These are phyloP conservation scores for Sphaeramia orbicularis DNA, from an alignment of 2,797 vertebrate genomes.

Conservation along the genomic window DNA sequence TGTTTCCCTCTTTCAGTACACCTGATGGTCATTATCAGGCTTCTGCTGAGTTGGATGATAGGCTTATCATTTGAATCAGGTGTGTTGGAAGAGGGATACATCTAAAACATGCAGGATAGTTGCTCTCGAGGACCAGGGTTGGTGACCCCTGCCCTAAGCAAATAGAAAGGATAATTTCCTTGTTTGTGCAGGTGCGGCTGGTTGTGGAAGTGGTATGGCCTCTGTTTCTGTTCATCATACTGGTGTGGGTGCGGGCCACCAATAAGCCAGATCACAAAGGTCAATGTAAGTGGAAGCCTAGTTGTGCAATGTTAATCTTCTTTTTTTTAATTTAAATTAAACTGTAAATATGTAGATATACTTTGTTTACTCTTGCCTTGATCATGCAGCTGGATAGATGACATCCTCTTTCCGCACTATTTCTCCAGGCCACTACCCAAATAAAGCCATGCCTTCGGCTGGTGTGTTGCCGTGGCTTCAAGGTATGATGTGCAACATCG, in stretches of 20 bases:
- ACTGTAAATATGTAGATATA: too few species aligned
- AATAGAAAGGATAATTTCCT: too few species aligned
- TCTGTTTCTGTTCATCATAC: constrained; percentile 96
- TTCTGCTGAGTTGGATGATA: too few species aligned
- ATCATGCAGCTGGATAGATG: neutral
- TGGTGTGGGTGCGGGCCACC: constrained; percentile 92
- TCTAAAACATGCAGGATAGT: too few species aligned
- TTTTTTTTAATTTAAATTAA: too few species aligned
- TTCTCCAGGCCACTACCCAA: constrained; percentile 93
- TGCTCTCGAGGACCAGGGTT: too few species aligned
- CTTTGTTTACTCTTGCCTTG: neutral
- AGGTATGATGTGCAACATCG: constrained; percentile 94
- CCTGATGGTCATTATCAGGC: too few species aligned
- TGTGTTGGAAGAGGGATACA: too few species aligned
- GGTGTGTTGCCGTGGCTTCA: constrained; percentile 96
- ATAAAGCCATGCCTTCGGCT: constrained; percentile 98
- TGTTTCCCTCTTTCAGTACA: too few species aligned
- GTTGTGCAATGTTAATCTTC: neutral
- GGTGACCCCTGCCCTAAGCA: too few species aligned
- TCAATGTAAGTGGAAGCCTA: constrained; percentile 91
- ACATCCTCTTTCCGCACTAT: constrained; percentile 11
- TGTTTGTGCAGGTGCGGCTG: constrained; percentile 88
- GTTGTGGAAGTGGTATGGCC: constrained; percentile 95
- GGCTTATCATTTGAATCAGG: too few species aligned
- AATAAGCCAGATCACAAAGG: constrained; percentile 90